phyloP scores from a whole-genome alignment of 2,113 vertebrate genomes.

The Meleagris gallopavo region DNA sequence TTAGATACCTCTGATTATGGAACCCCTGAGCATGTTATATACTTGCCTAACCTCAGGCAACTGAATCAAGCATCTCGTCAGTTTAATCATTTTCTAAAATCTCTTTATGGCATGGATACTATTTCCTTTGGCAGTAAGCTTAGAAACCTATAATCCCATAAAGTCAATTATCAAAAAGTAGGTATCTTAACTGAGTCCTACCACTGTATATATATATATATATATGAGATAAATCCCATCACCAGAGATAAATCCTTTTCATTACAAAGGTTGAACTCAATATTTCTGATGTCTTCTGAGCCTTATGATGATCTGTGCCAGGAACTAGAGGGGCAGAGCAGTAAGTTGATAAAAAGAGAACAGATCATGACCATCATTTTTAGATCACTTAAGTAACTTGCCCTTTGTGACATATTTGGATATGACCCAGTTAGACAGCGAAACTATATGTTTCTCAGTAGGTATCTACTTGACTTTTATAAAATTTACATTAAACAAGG shows the following conservation, averaged over 20 bases:
- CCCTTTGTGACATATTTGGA: background rate
- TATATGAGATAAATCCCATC: background rate
- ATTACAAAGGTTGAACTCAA: background rate
- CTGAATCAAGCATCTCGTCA: background rate
- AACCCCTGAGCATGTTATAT: background rate
- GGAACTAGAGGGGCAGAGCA: background rate
- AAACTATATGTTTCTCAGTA: background rate
- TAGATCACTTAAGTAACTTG: background rate
- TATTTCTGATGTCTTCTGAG: background rate
- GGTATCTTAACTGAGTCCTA: background rate
- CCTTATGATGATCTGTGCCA: background rate
- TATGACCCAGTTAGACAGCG: background rate
- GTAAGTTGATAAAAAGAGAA: background rate
- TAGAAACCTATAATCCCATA: background rate
- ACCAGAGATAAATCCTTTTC: background rate
- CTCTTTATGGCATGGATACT: rapidly evolving
- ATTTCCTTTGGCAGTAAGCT: background rate
- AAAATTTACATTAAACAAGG: constrained; percentile 40
- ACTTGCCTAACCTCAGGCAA: background rate
- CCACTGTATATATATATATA: too few relatives aligned
- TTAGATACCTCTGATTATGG: background rate
- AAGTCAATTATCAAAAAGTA: background rate
- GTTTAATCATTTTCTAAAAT: background rate
- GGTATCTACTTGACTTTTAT: background rate
- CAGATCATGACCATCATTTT: background rate